Evolutionary conservation across 2,888 invertebrate genomes (phyloP).

Genomic region (Clanis bilineata): DNA sequence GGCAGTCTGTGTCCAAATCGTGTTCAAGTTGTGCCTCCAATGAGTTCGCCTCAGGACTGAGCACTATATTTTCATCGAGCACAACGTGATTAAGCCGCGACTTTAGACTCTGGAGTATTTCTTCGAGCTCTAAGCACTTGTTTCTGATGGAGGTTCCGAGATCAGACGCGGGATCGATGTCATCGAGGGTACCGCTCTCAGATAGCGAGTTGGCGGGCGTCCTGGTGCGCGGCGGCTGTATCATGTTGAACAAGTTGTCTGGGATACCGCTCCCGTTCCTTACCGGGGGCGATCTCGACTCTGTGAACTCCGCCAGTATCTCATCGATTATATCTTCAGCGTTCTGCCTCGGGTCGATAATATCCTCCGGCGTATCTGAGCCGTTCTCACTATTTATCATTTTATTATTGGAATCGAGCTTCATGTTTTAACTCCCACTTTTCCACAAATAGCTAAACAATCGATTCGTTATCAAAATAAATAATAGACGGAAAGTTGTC

Average conservation of each 20-base stretch:
- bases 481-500: constrained; percentile 50
- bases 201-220: constrained; percentile 76
- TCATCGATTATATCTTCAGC: constrained; percentile 77
- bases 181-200: constrained; percentile 69
- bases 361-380: constrained; percentile 68
- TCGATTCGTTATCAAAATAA: constrained; percentile 65
- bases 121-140: constrained; percentile 76
- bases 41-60: constrained; percentile 76
- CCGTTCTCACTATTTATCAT: constrained; percentile 72
- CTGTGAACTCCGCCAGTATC: constrained; percentile 74
- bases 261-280: constrained; percentile 66
- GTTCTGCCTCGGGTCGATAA: constrained; percentile 70
- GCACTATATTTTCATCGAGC: constrained; percentile 74
- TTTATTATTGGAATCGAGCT: constrained; percentile 78
- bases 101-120: constrained; percentile 76
- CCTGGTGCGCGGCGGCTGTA: constrained; percentile 71
- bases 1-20: constrained; percentile 77
- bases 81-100: constrained; percentile 77
- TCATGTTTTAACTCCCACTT: constrained; percentile 53
- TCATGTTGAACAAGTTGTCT: constrained; percentile 65
- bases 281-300: constrained; percentile 59
- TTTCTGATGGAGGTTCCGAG: constrained; percentile 76
- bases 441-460: constrained; percentile 36
- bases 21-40: constrained; percentile 76
- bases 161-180: constrained; percentile 76